These are phyloP conservation scores for Carpatolechia fugitivella DNA, from an alignment of 2,888 invertebrate genomes.

Conservation along the genomic window DNA sequence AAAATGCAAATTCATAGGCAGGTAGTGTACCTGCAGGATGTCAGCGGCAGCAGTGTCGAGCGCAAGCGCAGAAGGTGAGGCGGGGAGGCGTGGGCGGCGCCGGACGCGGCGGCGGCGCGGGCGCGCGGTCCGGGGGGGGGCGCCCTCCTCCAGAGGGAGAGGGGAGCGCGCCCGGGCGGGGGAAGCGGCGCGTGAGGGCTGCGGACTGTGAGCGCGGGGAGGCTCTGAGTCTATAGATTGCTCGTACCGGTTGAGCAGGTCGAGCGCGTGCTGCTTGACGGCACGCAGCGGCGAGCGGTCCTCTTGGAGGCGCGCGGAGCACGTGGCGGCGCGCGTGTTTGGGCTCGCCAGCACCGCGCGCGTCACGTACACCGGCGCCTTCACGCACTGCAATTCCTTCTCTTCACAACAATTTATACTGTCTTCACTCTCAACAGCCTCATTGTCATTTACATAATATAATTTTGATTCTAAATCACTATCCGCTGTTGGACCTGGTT, in stretches of 20 bases:
- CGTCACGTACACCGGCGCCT: neutral
- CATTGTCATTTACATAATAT: too few relatives aligned
- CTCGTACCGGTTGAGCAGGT: constrained; percentile 17
- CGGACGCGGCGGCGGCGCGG: constrained; percentile 8
- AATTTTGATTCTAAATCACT: too few relatives aligned
- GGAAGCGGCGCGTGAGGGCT: constrained; percentile 15
- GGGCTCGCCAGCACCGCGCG: constrained; percentile 1
- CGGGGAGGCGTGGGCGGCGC: constrained; percentile 9
- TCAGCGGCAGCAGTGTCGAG: too few relatives aligned
- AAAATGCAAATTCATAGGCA: too few relatives aligned
- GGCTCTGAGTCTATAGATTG: neutral
- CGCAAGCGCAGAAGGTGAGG: neutral
- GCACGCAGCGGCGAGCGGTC: neutral
- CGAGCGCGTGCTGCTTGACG: constrained; percentile 31
- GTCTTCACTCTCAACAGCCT: neutral
- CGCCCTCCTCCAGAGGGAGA: too few relatives aligned
- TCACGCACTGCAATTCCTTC: too few relatives aligned
- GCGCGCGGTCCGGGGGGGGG: too few relatives aligned
- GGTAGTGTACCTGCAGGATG: too few relatives aligned
- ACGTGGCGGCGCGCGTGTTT: constrained; percentile 7
- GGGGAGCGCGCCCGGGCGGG: constrained; percentile 3
- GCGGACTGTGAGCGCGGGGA: constrained; percentile 16
- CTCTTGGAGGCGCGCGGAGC: neutral
- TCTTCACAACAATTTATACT: too few relatives aligned
- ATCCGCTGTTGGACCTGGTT: too few relatives aligned